These are phyloP conservation scores for Betta splendens DNA, from an alignment of 2,797 vertebrate species.

Conservation along the genomic window DNA sequence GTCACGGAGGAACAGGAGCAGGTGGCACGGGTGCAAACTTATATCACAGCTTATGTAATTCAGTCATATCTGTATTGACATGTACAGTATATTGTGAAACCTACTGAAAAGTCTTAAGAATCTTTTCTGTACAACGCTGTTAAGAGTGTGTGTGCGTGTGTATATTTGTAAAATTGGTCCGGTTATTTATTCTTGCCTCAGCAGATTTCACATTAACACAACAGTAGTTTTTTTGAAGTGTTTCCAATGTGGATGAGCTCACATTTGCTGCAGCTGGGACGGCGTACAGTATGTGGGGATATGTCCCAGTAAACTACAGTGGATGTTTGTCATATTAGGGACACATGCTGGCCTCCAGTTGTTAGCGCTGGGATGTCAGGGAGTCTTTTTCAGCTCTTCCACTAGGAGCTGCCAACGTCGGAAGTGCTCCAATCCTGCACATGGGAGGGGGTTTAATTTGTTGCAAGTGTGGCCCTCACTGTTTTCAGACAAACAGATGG, in stretches of 20 bases:
- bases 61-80: background rate
- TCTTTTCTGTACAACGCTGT: too few species aligned
- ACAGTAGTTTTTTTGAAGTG: background rate
- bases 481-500: conserved; percentile 50
- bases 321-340: background rate
- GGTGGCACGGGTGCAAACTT: background rate
- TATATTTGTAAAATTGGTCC: too few species aligned
- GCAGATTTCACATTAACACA: background rate
- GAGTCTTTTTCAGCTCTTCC: conserved; percentile 9
- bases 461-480: conserved; percentile 14
- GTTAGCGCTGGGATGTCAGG: background rate
- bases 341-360: background rate
- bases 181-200: too few species aligned
- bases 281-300: background rate
- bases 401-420: conserved; percentile 21
- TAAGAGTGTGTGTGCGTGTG: too few species aligned
- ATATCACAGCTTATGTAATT: background rate
- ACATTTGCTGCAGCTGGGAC: background rate
- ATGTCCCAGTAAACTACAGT: background rate
- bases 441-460: conserved; percentile 14
- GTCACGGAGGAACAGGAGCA: background rate
- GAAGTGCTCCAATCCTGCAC: conserved; percentile 23
- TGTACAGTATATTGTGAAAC: background rate
- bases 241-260: background rate
- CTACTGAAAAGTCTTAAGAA: too few species aligned